A percentile compares a stretch with the other conserved stretches of the same genome.
phyloP scores from a whole-genome alignment of 2,888 invertebrate species.

The Scelioninae gen. 1 region DNA sequence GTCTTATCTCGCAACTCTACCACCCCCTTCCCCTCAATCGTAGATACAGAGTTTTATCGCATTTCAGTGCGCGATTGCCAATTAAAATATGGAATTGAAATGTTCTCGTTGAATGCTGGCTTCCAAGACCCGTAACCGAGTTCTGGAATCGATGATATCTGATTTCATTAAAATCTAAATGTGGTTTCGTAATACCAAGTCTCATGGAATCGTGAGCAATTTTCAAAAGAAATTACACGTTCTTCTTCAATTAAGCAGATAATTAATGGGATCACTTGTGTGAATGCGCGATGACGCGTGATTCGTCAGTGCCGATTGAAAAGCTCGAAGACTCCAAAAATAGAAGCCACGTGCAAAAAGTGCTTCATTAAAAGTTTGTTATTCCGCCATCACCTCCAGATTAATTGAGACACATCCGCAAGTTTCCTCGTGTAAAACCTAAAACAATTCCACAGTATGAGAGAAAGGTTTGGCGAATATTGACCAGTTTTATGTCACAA shows the following conservation, averaged over 20 bases:
- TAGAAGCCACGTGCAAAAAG: constrained; percentile 74
- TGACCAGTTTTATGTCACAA: constrained; percentile 11
- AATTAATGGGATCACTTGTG: constrained; percentile 22
- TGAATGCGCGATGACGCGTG: constrained; percentile 71
- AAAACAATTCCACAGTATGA: not conserved
- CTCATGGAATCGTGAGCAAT: too few species aligned
- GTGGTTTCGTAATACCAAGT: not conserved
- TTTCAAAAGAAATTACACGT: too few species aligned
- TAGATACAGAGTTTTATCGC: too few species aligned
- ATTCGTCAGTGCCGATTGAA: constrained; percentile 48
- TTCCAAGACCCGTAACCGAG: too few species aligned
- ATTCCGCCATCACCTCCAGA: not conserved
- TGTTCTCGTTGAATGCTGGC: too few species aligned
- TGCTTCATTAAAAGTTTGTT: constrained; percentile 37
- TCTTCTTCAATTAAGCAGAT: not conserved
- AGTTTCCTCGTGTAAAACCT: not conserved
- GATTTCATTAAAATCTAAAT: too few species aligned
- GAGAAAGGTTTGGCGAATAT: not conserved
- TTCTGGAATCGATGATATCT: too few species aligned
- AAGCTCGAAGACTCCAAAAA: constrained; percentile 52
- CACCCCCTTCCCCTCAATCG: too few species aligned
- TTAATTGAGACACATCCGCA: not conserved
- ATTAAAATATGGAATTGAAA: too few species aligned
- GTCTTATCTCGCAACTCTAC: not conserved
- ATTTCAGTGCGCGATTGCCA: too few species aligned